These are phyloP conservation scores for Bombus impatiens DNA, from an alignment of 1,140 invertebrate genomes.

Conservation along the genomic window DNA sequence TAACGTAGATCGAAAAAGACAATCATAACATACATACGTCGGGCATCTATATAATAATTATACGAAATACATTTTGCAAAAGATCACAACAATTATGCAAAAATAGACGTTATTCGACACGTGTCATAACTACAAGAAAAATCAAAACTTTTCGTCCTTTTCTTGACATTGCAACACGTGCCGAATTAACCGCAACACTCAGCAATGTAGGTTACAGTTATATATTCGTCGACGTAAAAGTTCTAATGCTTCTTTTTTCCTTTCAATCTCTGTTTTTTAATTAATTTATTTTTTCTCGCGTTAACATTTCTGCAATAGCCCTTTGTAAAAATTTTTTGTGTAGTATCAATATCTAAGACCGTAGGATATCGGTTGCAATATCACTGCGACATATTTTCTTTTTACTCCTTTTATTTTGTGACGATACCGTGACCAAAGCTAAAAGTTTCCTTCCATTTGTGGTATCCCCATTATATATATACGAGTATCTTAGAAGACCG, in stretches of 20 bases:
- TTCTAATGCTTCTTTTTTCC: background rate
- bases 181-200: conserved; percentile 30
- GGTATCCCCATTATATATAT: conserved; percentile 12
- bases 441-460: conserved; percentile 21
- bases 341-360: conserved; percentile 32
- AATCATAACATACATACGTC: conserved; percentile 73
- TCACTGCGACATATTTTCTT: conserved; percentile 48
- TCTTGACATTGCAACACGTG: background rate
- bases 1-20: conserved; percentile 72
- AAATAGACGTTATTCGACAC: conserved; percentile 70
- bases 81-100: conserved; percentile 77
- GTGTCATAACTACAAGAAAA: conserved; percentile 48
- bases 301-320: conserved; percentile 40
- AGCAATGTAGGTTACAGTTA: conserved; percentile 32
- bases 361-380: conserved; percentile 44
- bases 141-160: background rate
- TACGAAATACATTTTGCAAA: conserved; percentile 75
- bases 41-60: conserved; percentile 70
- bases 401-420: conserved; percentile 34
- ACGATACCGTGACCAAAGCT: conserved; percentile 57
- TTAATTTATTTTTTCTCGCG: conserved; percentile 16
- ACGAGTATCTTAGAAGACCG: conserved; percentile 27
- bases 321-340: conserved; percentile 45
- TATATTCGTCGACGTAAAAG: conserved; percentile 35
- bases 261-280: conserved; percentile 14